Evolutionary conservation across 2,888 invertebrate species (phyloP).

Genomic region (Nesidiocoris tenuis): DNA sequence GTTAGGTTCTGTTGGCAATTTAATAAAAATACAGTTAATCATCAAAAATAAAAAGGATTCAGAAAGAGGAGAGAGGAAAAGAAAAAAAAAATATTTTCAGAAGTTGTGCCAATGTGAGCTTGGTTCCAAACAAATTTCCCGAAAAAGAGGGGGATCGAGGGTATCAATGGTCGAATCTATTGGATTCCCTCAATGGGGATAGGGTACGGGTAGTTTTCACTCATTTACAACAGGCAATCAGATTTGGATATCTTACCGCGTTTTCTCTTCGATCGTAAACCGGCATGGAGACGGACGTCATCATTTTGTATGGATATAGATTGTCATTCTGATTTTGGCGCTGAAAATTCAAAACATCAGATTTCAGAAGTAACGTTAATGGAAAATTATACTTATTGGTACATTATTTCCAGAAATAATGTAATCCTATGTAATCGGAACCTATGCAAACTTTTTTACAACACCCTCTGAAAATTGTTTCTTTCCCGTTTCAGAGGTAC

Average conservation of each 20-base stretch:
- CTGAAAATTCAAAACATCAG: constrained; percentile 16
- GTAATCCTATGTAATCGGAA: too few species aligned
- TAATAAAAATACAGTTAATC: constrained; percentile 47
- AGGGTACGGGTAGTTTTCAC: too few species aligned
- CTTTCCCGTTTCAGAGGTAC: too few species aligned
- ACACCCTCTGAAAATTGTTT: too few species aligned
- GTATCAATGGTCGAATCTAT: too few species aligned
- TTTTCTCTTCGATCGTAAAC: constrained; percentile 70
- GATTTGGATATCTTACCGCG: constrained; percentile 50
- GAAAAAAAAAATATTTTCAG: too few species aligned
- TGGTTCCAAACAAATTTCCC: neutral
- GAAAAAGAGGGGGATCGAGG: neutral
- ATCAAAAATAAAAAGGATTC: neutral
- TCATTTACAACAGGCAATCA: too few species aligned
- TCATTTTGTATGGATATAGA: constrained; percentile 62
- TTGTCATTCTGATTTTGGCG: constrained; percentile 37
- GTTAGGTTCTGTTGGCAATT: constrained; percentile 89
- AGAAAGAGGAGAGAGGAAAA: neutral
- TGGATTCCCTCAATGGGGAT: too few species aligned
- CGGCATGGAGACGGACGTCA: constrained; percentile 90
- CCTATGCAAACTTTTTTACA: too few species aligned
- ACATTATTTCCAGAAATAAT: too few species aligned
- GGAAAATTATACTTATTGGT: too few species aligned
- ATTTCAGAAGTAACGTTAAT: too few species aligned
- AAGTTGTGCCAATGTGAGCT: neutral